These are phyloP conservation scores for Catalaphyllia jardinei DNA, from an alignment of 64 coral and sea anemone species.

Conservation along the genomic window DNA sequence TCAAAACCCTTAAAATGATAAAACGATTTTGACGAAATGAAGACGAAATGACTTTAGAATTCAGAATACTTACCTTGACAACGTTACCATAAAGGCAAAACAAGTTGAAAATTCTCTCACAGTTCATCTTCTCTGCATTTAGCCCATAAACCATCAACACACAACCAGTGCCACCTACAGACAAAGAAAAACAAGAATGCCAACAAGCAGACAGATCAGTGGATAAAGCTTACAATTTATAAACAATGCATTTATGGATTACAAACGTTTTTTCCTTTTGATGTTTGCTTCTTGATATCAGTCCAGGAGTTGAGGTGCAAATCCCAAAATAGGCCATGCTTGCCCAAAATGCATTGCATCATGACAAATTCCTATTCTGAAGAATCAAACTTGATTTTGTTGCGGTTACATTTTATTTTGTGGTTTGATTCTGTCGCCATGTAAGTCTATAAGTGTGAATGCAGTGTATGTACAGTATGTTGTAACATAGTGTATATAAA, in stretches of 20 bases:
- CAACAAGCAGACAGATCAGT: not conserved
- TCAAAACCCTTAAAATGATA: not conserved
- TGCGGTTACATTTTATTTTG: too few species aligned
- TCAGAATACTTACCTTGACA: slow-evolving; percentile 75
- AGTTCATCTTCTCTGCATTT: slow-evolving; percentile 98
- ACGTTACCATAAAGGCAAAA: slow-evolving; percentile 99
- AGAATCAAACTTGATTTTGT: too few species aligned
- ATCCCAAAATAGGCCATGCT: too few species aligned
- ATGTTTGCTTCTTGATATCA: too few species aligned
- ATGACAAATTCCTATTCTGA: not conserved
- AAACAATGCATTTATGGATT: too few species aligned
- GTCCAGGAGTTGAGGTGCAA: too few species aligned
- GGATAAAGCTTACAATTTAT: not conserved
- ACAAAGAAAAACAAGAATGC: not conserved
- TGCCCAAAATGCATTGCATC: too few species aligned
- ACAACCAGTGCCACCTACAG: slow-evolving; percentile 84
- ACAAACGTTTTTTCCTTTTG: too few species aligned
- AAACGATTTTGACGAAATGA: not conserved
- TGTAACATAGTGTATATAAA: too few species aligned
- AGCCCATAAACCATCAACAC: slow-evolving; percentile 98
- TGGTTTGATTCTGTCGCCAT: too few species aligned
- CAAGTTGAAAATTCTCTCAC: slow-evolving; percentile 97
- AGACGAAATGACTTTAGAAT: not conserved
- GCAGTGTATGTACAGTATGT: too few species aligned
- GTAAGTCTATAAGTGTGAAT: too few species aligned